Conservation (phyloP, 2,113 vertebrate genomes). For the Bubo blakistoni region DNA sequence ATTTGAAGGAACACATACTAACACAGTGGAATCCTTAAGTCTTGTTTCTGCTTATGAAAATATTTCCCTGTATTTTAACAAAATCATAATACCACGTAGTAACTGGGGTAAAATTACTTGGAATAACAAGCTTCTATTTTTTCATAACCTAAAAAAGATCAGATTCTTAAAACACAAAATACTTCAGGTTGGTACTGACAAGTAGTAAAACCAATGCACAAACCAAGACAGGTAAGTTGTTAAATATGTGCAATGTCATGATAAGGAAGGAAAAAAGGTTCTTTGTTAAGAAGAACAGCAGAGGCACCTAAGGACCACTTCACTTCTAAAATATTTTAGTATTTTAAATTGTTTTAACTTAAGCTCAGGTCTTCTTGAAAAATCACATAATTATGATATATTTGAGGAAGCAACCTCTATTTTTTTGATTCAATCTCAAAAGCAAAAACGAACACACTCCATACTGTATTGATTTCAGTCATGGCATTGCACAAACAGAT, state of each 20-base stretch:
- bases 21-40: background rate
- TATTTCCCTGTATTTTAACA: background rate
- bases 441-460: background rate
- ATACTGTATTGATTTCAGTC: background rate
- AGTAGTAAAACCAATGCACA: background rate
- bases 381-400: background rate
- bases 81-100: background rate
- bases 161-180: background rate
- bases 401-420: background rate
- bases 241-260: background rate
- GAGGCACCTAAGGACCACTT: background rate
- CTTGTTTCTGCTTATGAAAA: background rate
- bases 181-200: background rate
- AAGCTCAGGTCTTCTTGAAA: background rate
- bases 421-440: background rate
- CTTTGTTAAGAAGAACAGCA: background rate
- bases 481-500: background rate
- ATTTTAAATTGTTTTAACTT: background rate
- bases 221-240: background rate
- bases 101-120: background rate
- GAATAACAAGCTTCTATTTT: background rate
- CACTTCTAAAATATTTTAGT: background rate
- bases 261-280: background rate
- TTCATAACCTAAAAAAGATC: background rate
- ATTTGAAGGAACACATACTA: background rate